Evolutionary conservation across 2,797 vertebrate genomes (phyloP), one percentile per base, ranked within the genome.

Genomic region (Coilia nasus): DNA sequence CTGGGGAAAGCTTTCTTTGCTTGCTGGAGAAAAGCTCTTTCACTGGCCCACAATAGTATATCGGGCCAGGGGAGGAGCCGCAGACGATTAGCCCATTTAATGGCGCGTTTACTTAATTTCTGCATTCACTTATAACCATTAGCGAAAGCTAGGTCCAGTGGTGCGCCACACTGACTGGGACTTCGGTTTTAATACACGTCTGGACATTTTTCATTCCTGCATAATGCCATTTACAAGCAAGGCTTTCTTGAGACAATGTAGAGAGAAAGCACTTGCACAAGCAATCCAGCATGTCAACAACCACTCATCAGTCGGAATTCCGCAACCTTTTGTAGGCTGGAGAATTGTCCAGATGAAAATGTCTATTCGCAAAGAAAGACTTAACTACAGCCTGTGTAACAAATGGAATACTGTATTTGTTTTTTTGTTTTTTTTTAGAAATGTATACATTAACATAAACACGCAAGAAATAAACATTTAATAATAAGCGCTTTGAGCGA

Each of bases 371-470:
- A 91, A 93, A 92, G 85, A 94, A 91, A 91, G 90, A 94, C 93
- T 93, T 89, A 89, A 89, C 93, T 93, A 89, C 94, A 95, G 95
- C 90, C 90, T 95, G 94, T 95, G 95, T 97, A 97, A 95, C 94
- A 96, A 97, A 97, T 93, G 88, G 94, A 97, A 97, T 96, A 97
- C 95, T 98, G 97, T 98, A 97, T 98, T 98, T 97, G 94, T 96
- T 96, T 90, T 80, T 47, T 47, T 47, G 3, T 47, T 54, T 54
- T 54, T 67, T 75, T 92, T 97, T 97, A 96, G 96, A 97, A 96
- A 97, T 95, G 96, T 96, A 95, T 97, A 97, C 97, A 97, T 97
- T 96, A 96, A 97, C 96, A 97, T 96, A 96, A 97, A 96, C 96
- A 97, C 96, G 95, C 94, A 95, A 94, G 94, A 95, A 95, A 95